Evolutionary conservation across 2,797 vertebrate species (phyloP).

Genomic region (Clarias laeviceps): DNA sequence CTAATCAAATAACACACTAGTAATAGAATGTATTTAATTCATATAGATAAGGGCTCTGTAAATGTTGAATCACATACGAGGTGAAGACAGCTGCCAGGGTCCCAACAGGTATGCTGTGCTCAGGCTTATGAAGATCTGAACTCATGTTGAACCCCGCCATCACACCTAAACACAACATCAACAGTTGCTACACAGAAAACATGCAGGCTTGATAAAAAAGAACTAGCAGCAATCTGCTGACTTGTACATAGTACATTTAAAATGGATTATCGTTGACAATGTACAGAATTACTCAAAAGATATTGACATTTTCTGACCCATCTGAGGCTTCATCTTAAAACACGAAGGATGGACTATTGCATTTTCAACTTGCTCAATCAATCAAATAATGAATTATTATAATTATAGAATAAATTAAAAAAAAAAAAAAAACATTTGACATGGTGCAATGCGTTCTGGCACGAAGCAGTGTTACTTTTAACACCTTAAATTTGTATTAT

Average conservation of each 20-base stretch:
- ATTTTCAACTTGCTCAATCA: not conserved
- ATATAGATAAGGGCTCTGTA: not conserved
- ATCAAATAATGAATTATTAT: not conserved
- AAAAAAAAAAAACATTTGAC: not conserved
- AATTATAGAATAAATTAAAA: no score
- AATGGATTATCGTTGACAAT: not conserved
- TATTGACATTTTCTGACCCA: not conserved
- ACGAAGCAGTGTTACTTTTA: not conserved
- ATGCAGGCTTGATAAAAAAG: not conserved
- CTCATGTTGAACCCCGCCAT: constrained; percentile 99
- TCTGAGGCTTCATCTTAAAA: not conserved
- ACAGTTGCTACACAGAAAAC: not conserved
- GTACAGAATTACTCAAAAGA: not conserved
- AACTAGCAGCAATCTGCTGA: not conserved
- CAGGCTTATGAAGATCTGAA: constrained; percentile 89
- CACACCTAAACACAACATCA: constrained; percentile 79
- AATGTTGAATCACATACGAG: constrained; percentile 82
- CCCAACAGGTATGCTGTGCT: constrained; percentile 89
- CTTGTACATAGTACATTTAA: not conserved
- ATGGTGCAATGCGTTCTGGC: not conserved
- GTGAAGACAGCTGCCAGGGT: constrained; percentile 91
- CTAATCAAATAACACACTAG: not conserved
- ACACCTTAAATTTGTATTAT: not conserved
- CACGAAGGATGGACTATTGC: not conserved
- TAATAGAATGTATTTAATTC: not conserved